phyloP scores from a whole-genome alignment of 2,888 invertebrate species.

The Drosophila histrio region DNA sequence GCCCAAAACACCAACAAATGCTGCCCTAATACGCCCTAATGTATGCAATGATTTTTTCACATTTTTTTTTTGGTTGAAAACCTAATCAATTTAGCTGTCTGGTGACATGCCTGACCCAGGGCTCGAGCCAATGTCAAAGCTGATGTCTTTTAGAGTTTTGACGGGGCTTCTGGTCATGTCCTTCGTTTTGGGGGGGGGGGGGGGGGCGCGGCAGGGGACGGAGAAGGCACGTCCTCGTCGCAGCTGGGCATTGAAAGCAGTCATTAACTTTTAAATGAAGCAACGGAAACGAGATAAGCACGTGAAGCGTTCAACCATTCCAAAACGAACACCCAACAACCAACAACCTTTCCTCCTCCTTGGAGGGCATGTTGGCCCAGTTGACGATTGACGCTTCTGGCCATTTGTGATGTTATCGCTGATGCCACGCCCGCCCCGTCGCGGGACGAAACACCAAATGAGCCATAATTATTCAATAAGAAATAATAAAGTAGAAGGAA shows the following conservation, averaged over 20 bases:
- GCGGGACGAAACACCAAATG: slow-evolving; percentile 69
- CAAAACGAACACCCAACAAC: background rate
- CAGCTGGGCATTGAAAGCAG: slow-evolving; percentile 72
- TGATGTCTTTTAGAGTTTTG: slow-evolving; percentile 11
- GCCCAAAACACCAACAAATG: background rate
- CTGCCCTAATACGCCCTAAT: slow-evolving; percentile 42
- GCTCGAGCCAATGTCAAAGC: slow-evolving; percentile 39
- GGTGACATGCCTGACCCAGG: slow-evolving; percentile 53
- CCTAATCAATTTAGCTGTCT: slow-evolving; percentile 79
- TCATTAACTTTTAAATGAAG: slow-evolving; percentile 81
- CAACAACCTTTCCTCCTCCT: background rate
- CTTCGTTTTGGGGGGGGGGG: background rate
- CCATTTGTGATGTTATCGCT: slow-evolving; percentile 56
- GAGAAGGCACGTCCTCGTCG: slow-evolving; percentile 20
- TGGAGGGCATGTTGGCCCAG: background rate
- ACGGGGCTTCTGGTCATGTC: slow-evolving; percentile 27
- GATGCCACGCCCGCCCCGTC: slow-evolving; percentile 15
- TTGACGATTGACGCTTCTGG: slow-evolving; percentile 52
- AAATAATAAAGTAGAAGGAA: slow-evolving; percentile 75
- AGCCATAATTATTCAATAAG: slow-evolving; percentile 83
- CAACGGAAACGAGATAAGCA: slow-evolving; percentile 81
- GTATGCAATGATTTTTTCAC: slow-evolving; percentile 65
- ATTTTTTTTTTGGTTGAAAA: slow-evolving; percentile 36
- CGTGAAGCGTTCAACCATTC: slow-evolving; percentile 58
- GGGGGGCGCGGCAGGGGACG: no score